These are phyloP conservation scores for Toxonevra muliebris DNA, from an alignment of 2,888 invertebrate genomes.

Conservation along the genomic window DNA sequence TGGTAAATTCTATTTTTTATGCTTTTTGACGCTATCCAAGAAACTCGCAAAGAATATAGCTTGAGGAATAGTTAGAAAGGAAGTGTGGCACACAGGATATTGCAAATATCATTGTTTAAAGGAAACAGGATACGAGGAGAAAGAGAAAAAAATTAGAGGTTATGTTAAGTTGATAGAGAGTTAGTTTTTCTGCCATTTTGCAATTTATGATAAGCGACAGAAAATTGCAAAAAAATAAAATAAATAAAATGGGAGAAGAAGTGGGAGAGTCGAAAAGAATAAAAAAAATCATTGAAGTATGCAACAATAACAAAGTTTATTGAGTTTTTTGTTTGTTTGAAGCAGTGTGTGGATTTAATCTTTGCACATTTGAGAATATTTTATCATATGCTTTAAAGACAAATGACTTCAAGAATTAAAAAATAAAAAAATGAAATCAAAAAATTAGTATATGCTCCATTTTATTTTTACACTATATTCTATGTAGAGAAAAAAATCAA, in stretches of 20 bases:
- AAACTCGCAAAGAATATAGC: not conserved
- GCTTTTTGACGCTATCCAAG: not conserved
- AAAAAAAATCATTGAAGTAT: not conserved
- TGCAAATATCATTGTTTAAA: not conserved
- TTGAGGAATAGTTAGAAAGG: constrained; percentile 2
- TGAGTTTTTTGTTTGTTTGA: not conserved
- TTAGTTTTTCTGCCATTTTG: constrained; percentile 17
- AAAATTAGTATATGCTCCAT: not conserved
- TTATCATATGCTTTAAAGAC: too few species aligned
- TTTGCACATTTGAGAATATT: too few species aligned
- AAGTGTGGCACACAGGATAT: not conserved
- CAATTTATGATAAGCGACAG: constrained; percentile 26
- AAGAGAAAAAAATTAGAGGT: not conserved
- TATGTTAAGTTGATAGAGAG: constrained; percentile 6
- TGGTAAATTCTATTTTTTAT: not conserved
- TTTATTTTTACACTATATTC: constrained; percentile 2
- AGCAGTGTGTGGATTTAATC: too few species aligned
- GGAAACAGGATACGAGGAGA: not conserved
- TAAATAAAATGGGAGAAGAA: not conserved
- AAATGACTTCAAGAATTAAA: not conserved
- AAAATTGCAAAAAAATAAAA: constrained; percentile 9
- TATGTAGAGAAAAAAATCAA: not conserved
- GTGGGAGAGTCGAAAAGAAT: not conserved
- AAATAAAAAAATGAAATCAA: constrained; percentile 8
- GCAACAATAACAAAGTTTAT: not conserved